Evolutionary conservation across 2,113 vertebrate genomes (phyloP).

Genomic region (Polypterus bichir): DNA sequence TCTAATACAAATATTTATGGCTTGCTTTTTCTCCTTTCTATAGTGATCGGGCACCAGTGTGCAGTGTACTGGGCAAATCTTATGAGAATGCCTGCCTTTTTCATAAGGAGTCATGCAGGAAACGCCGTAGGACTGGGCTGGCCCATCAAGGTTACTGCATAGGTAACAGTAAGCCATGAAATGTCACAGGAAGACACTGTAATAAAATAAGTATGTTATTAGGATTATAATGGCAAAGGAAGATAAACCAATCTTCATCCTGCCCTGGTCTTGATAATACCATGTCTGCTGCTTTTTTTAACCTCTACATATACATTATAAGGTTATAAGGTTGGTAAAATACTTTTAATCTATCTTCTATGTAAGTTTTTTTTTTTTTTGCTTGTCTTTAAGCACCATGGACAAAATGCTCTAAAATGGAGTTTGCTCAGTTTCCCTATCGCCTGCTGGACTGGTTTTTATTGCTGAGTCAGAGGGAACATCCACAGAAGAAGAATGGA

Average conservation of each 20-base stretch:
- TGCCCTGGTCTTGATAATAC: too few species aligned
- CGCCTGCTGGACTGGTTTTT: conserved; percentile 49
- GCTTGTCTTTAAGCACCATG: conserved; percentile 17
- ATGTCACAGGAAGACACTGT: too few species aligned
- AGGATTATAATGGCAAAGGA: too few species aligned
- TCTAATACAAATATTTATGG: neutral
- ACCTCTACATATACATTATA: too few species aligned
- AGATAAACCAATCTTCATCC: too few species aligned
- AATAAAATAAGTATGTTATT: too few species aligned
- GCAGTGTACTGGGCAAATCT: conserved; percentile 50
- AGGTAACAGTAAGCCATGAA: conserved; percentile 26
- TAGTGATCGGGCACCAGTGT: conserved; percentile 52
- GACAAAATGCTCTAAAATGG: conserved; percentile 23
- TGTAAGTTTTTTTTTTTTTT: too few species aligned
- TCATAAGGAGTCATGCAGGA: conserved; percentile 49
- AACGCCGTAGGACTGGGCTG: conserved; percentile 36
- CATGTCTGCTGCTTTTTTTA: too few species aligned
- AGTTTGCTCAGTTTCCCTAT: conserved; percentile 48
- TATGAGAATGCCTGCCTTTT: conserved; percentile 45
- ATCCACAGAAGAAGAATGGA: conserved; percentile 18
- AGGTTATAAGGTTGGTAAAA: too few species aligned
- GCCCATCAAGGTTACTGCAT: conserved; percentile 44
- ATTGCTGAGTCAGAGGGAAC: conserved; percentile 41
- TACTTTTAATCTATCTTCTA: too few species aligned
- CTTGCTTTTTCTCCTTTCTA: neutral